Percentiles rank a stretch among this genome's conserved stretches.
Evolutionary conservation across 1,140 invertebrate species (phyloP).

Genomic region (Acromyrmex echinatior): DNA sequence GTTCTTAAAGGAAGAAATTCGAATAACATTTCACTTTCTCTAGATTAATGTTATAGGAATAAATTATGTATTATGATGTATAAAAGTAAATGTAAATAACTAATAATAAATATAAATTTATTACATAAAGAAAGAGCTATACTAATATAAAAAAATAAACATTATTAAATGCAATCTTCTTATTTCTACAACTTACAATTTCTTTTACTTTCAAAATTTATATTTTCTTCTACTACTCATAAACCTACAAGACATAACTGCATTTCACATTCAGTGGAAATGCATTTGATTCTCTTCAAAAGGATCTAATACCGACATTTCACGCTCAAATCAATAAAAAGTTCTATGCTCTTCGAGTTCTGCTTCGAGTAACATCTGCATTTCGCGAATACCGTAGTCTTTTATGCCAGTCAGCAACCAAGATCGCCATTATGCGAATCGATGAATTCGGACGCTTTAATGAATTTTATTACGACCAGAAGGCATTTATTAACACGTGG

Average conservation of each 20-base stretch:
- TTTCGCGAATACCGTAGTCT: slow-evolving; percentile 29
- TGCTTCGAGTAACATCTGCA: slow-evolving; percentile 14
- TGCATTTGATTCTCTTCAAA: not conserved
- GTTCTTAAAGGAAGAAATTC: not conserved
- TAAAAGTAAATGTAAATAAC: no score
- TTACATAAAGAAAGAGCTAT: no score
- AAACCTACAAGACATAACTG: not conserved
- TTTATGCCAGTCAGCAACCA: slow-evolving; percentile 5
- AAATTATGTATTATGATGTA: not conserved
- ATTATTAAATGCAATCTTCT: not conserved
- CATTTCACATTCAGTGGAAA: not conserved
- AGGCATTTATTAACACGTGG: slow-evolving; percentile 31
- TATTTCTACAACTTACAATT: not conserved
- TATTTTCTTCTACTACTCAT: not conserved
- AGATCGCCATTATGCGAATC: not conserved
- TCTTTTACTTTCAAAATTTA: not conserved
- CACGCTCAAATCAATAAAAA: slow-evolving; percentile 19
- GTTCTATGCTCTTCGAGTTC: not conserved
- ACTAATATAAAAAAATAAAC: slow-evolving; percentile 5
- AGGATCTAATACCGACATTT: not conserved
- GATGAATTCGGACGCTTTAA: not conserved
- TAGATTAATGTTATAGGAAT: not conserved
- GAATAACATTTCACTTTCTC: not conserved
- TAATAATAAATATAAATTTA: slow-evolving; percentile 26
- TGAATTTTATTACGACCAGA: slow-evolving; percentile 8